Conservation (phyloP, 2,113 vertebrate genomes). For the Bufo gargarizans region DNA sequence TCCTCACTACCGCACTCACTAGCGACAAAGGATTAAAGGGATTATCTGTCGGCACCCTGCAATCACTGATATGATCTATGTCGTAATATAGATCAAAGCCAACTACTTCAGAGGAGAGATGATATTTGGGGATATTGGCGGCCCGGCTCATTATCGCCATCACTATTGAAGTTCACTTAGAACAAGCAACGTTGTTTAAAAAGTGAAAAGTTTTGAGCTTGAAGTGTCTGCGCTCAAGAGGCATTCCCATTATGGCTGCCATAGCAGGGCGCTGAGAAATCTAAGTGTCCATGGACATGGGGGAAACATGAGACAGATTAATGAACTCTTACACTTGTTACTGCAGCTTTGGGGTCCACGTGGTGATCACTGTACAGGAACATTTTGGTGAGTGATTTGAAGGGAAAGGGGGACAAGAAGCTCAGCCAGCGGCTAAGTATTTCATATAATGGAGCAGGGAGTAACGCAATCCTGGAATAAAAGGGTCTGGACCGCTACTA, state of each 20-base stretch:
- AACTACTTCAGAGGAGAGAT: background rate
- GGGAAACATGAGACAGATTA: constrained; percentile 65
- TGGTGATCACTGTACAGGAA: background rate
- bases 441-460: constrained; percentile 6
- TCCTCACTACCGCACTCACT: too few relatives aligned
- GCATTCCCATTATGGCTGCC: background rate
- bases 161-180: background rate
- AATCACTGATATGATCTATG: background rate
- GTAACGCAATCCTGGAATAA: constrained; percentile 21
- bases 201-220: constrained; percentile 59
- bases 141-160: background rate
- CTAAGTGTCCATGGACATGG: constrained; percentile 68
- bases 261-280: constrained; percentile 67
- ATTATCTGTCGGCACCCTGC: background rate
- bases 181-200: background rate
- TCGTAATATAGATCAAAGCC: background rate
- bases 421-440: constrained; percentile 17
- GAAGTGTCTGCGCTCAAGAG: constrained; percentile 31
- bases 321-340: constrained; percentile 69
- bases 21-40: too few relatives aligned
- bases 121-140: too few relatives aligned
- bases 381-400: constrained; percentile 64
- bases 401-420: constrained; percentile 47
- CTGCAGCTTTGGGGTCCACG: constrained; percentile 56
- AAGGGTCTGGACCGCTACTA: background rate